Evolutionary conservation across 2,113 vertebrate species (phyloP).

Genomic region (Rostratula benghalensis): DNA sequence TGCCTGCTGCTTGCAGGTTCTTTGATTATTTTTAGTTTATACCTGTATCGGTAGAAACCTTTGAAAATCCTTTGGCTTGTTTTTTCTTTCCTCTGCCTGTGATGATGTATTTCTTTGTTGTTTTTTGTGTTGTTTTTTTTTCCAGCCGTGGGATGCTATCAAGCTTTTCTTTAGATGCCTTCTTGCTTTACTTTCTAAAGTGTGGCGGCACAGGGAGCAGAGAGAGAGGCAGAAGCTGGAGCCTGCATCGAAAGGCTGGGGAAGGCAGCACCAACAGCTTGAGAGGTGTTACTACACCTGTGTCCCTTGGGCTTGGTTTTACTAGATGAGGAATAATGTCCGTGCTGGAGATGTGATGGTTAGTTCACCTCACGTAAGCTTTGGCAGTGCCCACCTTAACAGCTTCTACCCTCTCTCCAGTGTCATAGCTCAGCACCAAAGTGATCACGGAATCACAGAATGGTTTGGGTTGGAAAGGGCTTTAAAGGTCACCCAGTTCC

Average conservation of each 20-base stretch:
- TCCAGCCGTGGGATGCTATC: not conserved
- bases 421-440: not conserved
- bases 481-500: too few species aligned
- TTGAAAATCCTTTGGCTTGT: not conserved
- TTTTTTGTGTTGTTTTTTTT: not conserved
- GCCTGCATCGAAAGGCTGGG: rapidly evolving
- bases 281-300: rapidly evolving
- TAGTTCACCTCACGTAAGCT: not conserved
- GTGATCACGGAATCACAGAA: not conserved
- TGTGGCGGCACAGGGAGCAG: rapidly evolving
- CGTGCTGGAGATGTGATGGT: not conserved
- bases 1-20: conserved; percentile 16
- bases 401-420: not conserved
- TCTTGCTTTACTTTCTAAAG: not conserved
- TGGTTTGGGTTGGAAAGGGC: too few species aligned
- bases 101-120: not conserved
- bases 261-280: not conserved
- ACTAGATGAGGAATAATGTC: not conserved
- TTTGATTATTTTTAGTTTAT: conserved; percentile 46
- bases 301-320: not conserved
- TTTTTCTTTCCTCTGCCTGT: not conserved
- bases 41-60: not conserved
- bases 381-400: not conserved
- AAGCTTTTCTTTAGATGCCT: not conserved
- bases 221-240: not conserved